Percentiles rank a stretch among this genome's conserved stretches.
Evolutionary conservation across 2,888 invertebrate genomes (phyloP).

Genomic region (Odontomyia ornata): DNA sequence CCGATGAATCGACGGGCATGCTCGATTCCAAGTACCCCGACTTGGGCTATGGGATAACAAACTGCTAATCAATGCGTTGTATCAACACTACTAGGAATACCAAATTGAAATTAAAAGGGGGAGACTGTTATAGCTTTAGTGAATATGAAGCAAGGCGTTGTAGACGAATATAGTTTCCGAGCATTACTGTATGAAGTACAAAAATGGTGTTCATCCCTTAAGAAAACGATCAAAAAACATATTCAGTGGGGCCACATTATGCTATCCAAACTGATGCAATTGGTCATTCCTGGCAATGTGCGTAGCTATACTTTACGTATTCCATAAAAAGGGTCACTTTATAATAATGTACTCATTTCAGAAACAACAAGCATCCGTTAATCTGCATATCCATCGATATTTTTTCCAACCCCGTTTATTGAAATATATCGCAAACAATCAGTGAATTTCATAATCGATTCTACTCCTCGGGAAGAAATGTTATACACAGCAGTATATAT

Average conservation of each 20-base stretch:
- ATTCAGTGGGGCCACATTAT: conserved; percentile 69
- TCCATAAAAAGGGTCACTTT: conserved; percentile 67
- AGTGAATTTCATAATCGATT: conserved; percentile 51
- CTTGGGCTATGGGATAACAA: conserved; percentile 66
- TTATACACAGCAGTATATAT: conserved; percentile 51
- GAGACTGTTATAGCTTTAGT: conserved; percentile 49
- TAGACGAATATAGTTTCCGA: conserved; percentile 51
- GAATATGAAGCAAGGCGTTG: conserved; percentile 51
- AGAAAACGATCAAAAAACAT: conserved; percentile 68
- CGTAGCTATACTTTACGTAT: conserved; percentile 55
- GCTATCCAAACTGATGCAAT: conserved; percentile 66
- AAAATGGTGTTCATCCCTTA: conserved; percentile 66
- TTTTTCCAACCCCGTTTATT: conserved; percentile 63
- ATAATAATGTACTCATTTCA: conserved; percentile 68
- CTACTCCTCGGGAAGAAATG: conserved; percentile 51
- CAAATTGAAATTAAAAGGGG: conserved; percentile 50
- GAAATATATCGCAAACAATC: conserved; percentile 49
- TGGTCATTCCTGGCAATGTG: conserved; percentile 66
- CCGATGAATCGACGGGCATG: conserved; percentile 52
- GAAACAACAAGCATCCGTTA: conserved; percentile 46
- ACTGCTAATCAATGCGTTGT: conserved; percentile 57
- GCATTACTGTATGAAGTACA: conserved; percentile 46
- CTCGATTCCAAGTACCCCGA: conserved; percentile 64
- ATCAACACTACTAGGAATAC: conserved; percentile 56
- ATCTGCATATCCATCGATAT: conserved; percentile 62